Evolutionary conservation across 2,113 vertebrate species (phyloP), one percentile per base, ranked within the genome.

Genomic region (Leiothrix lutea): DNA sequence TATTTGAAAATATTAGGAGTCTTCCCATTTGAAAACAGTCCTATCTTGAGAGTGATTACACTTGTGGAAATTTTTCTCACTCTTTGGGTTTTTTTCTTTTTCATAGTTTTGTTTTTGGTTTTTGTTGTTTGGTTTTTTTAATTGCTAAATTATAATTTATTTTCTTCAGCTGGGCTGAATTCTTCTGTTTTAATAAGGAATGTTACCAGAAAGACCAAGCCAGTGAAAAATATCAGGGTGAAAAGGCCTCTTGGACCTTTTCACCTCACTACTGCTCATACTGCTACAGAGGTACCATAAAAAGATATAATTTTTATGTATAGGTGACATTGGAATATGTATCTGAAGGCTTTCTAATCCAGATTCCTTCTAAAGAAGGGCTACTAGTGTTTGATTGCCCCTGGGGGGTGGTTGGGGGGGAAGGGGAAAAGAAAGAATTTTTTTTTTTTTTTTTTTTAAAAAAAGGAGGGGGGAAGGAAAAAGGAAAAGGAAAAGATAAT

Each of bases 391-490:
- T 73, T 62, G 38, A 36, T 47, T 57, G 6, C 9, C 3, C 1
- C 24, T 26, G 35, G 9, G 5, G 9, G 4, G 6, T 19, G 5
- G 6, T 10, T 2, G 5, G 1, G 3, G 24, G 20, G 2, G 4
- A 11, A 6, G 9, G 3, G 11, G 0, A 12, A 17, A 7, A 1
- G 33, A 12, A n/a, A n/a, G n/a, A n/a, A n/a, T n/a, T n/a, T n/a
- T n/a, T n/a, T n/a, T n/a, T n/a, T n/a, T n/a, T n/a, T n/a, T n/a
- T n/a, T n/a, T n/a, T n/a, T n/a, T n/a, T n/a, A n/a, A n/a, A n/a
- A n/a, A n/a, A n/a, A n/a, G n/a, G n/a, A n/a, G 1, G 3, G 24
- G 20, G 2, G 4, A 11, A 6, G 9, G 3, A 1, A 26, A 12
- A 9, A 25, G 25, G 5, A 14, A 17, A 22, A 2, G 8, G 9